Conservation (phyloP, 1,140 invertebrate species). For the Diplogasteroides magnus region DNA sequence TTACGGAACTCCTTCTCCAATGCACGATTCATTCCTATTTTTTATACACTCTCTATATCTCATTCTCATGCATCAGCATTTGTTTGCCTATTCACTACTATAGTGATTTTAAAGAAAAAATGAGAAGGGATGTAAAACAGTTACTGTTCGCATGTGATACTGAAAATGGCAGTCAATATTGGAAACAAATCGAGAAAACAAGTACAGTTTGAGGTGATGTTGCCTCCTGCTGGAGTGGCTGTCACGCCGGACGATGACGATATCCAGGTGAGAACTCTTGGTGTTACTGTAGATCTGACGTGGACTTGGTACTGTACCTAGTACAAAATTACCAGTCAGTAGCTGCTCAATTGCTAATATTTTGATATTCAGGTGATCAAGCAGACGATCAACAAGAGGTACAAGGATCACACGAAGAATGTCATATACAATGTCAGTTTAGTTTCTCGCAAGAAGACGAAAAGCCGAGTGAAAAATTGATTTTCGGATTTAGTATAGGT, state of each 20-base stretch:
- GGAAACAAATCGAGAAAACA: not conserved
- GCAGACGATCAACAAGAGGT: not conserved
- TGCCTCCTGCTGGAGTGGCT: too few relatives aligned
- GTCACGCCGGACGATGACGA: not conserved
- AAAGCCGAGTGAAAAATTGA: not conserved
- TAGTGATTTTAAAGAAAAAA: too few relatives aligned
- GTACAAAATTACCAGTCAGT: too few relatives aligned
- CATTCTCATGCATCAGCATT: too few relatives aligned
- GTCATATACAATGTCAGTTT: not conserved
- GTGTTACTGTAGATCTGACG: not conserved
- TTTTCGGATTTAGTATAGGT: not conserved
- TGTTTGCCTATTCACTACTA: too few relatives aligned
- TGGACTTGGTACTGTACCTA: not conserved
- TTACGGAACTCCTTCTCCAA: not conserved
- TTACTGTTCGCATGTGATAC: too few relatives aligned
- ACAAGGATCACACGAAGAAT: not conserved
- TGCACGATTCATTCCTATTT: not conserved
- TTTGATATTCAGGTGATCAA: not conserved
- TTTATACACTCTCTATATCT: too few relatives aligned
- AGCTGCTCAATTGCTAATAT: too few relatives aligned
- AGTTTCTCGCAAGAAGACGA: not conserved
- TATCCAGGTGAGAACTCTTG: not conserved
- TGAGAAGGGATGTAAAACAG: too few relatives aligned
- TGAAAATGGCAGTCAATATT: too few relatives aligned
- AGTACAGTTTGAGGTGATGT: not conserved